Base-by-base conservation (phyloP, 2,888 invertebrate genomes). In the Eubasilissa splendida region DNA sequence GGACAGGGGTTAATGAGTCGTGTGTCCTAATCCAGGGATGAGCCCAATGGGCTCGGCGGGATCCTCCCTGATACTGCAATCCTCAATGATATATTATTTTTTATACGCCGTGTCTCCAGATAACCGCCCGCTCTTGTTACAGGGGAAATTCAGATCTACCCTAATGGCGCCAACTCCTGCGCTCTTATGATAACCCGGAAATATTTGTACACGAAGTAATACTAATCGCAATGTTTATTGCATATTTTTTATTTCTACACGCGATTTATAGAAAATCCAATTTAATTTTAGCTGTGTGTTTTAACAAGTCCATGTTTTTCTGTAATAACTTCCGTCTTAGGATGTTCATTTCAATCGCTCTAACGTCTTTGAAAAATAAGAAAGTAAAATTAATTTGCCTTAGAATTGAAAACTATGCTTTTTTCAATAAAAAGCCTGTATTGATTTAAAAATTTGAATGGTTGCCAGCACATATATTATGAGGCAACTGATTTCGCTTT, bases 61-160 rank as follows among this genome's bases (percentile, higher is more conserved):
- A 77, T 76, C 79, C 76, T 9, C 58, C 73, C 81, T 83, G 83
- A 83, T 83, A 83, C 81, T 78, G 82, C 81, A 83, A 84, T 84
- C 84, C 84, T 83, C 83, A 82, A 80, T 84, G 84, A 84, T 84
- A 84, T 84, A 84, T 84, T 84, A 84, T 84, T 84, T 83, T 84
- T 84, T 84, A 84, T 83, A 80, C 80, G 74, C 79, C 79, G 79
- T 77, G 83, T 82, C 80, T 82, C 86, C 82, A 82, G 87, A 86
- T 87, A 85, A 84, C 84, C 84, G 9, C 60, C 56, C 11, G 2
- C 52, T 12, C 68, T 68, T 68, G 68, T 68, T 68, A 68, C 63
- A 76, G 59, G 52, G 59, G 59, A 74, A 54, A 65, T 31, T 33
- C n/a, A 50, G 63, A 76, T 31, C 7, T 52, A 63, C 66, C 56